A percentile compares a stretch with the other conserved stretches of the same genome.
Evolutionary conservation across 2,797 vertebrate species (phyloP).

Genomic region (Heteromormyrus szaboi): DNA sequence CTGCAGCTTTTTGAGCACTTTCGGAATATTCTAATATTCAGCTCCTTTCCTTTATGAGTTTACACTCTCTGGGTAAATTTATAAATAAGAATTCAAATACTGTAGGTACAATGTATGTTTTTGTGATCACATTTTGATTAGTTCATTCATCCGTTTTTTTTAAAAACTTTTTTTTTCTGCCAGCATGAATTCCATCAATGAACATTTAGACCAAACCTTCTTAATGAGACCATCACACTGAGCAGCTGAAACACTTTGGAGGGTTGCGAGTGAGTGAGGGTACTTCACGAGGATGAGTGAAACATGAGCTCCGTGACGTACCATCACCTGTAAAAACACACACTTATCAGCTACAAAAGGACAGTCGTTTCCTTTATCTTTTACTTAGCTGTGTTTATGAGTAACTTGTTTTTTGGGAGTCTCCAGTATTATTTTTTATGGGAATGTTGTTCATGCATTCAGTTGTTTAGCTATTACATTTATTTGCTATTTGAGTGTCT

Average conservation of each 20-base stretch:
- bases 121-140: background rate
- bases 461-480: conserved; percentile 6
- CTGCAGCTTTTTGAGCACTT: background rate
- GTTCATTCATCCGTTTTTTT: background rate
- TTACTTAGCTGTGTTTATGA: background rate
- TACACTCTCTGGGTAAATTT: background rate
- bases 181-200: background rate
- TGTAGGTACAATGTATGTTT: conserved; percentile 16
- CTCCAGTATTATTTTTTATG: conserved; percentile 10
- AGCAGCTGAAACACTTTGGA: conserved; percentile 34
- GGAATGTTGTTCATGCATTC: background rate
- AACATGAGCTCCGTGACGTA: conserved; percentile 5
- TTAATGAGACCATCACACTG: conserved; percentile 40
- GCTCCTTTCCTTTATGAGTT: background rate
- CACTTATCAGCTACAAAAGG: background rate
- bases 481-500: background rate
- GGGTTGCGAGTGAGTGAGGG: conserved; percentile 4
- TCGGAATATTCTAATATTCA: background rate
- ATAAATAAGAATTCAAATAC: background rate
- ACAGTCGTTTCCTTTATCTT: background rate
- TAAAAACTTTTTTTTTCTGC: background rate
- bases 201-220: background rate
- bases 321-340: background rate
- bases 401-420: background rate
- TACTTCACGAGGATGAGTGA: background rate